These are phyloP conservation scores for Trissonchulus latispiculum DNA, from an alignment of 2,888 invertebrate species.

Conservation along the genomic window DNA sequence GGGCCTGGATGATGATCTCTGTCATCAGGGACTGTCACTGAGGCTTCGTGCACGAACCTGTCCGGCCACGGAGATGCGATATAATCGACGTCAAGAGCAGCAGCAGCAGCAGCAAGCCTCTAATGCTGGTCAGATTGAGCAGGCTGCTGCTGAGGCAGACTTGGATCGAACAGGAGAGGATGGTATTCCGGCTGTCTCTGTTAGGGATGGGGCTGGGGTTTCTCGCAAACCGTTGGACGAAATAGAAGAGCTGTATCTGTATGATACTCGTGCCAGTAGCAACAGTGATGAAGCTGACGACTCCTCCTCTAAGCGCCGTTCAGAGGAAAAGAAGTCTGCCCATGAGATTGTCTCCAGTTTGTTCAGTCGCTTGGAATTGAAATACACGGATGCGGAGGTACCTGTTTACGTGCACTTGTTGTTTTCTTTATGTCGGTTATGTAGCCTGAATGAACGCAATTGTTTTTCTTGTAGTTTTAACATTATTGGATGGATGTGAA, in stretches of 20 bases:
- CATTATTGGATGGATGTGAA: no score
- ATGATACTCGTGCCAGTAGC: not conserved
- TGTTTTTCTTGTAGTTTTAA: no score
- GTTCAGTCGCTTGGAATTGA: not conserved
- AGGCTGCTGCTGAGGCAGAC: not conserved
- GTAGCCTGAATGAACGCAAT: no score
- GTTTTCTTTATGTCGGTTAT: no score
- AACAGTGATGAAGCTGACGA: no score
- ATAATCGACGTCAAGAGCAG: no score
- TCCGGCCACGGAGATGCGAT: no score
- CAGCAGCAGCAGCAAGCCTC: no score
- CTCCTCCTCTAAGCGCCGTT: not conserved
- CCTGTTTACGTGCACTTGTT: not conserved
- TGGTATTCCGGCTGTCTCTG: not conserved
- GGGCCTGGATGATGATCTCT: not conserved
- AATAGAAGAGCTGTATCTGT: conserved; percentile 6
- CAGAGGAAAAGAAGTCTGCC: not conserved
- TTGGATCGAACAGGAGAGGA: no score
- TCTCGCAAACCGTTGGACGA: not conserved
- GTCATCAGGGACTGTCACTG: no score
- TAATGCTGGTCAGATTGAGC: no score
- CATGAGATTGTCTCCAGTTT: not conserved
- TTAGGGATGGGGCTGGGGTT: not conserved
- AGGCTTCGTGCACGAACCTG: no score
- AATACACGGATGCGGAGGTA: not conserved